phyloP scores from a whole-genome alignment of 2,113 vertebrate genomes.

The Nothoprocta perdicaria region DNA sequence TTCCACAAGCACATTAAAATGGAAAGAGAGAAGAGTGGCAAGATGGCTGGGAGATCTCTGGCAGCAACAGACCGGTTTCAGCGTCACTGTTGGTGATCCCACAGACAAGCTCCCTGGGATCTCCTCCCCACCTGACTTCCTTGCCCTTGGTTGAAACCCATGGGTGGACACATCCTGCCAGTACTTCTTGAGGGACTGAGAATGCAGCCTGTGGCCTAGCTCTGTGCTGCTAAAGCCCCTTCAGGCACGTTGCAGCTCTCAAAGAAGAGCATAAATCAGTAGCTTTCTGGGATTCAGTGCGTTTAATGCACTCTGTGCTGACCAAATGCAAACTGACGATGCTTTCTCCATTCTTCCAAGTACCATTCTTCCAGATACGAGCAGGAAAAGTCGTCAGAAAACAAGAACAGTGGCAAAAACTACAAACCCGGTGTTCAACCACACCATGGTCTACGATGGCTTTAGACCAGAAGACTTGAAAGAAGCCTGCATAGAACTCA shows the following conservation, averaged over 20 bases:
- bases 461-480: constrained; percentile 86
- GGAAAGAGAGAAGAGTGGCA: neutral
- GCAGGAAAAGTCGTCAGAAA: constrained; percentile 89
- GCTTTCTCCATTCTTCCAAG: constrained; percentile 69
- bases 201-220: neutral
- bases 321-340: neutral
- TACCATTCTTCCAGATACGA: constrained; percentile 88
- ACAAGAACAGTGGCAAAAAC: constrained; percentile 88
- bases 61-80: neutral
- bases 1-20: neutral
- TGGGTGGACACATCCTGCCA: neutral
- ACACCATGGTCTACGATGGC: constrained; percentile 95
- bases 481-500: constrained; percentile 91
- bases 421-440: constrained; percentile 89
- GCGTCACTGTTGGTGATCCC: neutral
- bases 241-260: neutral
- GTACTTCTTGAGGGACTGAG: neutral
- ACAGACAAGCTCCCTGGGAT: neutral
- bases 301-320: neutral
- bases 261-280: neutral
- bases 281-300: neutral
- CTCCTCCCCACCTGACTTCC: neutral
- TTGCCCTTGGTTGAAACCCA: neutral
- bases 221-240: neutral
- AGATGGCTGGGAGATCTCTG: neutral